Percentiles rank a stretch among this genome's conserved stretches.
These are phyloP conservation scores for Glossophaga mutica DNA, from an alignment of 2,797 vertebrate species.

Conservation along the genomic window DNA sequence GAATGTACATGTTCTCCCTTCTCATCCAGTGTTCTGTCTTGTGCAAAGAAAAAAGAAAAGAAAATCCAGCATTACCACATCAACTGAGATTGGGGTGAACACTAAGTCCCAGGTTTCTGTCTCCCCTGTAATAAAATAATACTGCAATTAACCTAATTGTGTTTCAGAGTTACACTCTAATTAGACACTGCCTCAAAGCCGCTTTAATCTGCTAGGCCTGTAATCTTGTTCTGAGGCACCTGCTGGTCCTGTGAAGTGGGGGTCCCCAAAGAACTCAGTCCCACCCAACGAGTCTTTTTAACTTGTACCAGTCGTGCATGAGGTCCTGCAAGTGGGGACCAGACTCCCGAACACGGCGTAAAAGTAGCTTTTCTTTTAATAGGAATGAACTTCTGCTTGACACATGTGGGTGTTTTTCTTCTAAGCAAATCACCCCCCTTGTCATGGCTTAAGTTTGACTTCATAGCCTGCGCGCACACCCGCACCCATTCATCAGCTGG, in stretches of 20 bases:
- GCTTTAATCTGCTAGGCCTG: slow-evolving; percentile 34
- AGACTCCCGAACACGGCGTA: background rate
- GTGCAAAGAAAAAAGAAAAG: background rate
- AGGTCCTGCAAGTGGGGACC: background rate
- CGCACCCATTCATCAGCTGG: slow-evolving; percentile 65
- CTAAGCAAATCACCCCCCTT: slow-evolving; percentile 29
- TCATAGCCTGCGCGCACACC: background rate
- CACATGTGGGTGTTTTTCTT: background rate
- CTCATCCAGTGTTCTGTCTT: background rate
- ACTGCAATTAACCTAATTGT: slow-evolving; percentile 49
- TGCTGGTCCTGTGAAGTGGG: slow-evolving; percentile 34
- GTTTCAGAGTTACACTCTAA: slow-evolving; percentile 30
- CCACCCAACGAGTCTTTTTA: slow-evolving; percentile 12
- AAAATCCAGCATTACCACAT: background rate
- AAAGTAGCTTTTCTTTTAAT: background rate
- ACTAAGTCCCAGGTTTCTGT: background rate
- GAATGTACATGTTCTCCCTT: background rate
- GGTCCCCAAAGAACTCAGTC: slow-evolving; percentile 12
- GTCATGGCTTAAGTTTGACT: slow-evolving; percentile 4
- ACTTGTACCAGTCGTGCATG: background rate
- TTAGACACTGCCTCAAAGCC: background rate
- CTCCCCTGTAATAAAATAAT: slow-evolving; percentile 34
- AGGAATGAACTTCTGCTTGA: background rate
- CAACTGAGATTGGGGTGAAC: background rate
- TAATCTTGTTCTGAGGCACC: slow-evolving; percentile 49